phyloP scores from a whole-genome alignment of 1,140 invertebrate species.

The Centruroides sculpturatus region DNA sequence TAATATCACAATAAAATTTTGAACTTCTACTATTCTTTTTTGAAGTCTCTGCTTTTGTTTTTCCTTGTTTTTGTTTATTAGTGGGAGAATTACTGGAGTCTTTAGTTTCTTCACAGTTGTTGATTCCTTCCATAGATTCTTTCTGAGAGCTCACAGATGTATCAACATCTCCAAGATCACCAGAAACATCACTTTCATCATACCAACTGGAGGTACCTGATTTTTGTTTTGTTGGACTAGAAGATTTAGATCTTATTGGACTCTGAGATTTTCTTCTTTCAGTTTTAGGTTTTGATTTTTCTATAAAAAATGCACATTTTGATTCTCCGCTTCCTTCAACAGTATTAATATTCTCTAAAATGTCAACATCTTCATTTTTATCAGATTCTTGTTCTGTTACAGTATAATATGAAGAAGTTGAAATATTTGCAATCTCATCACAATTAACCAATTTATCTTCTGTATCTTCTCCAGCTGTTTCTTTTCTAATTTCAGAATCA shows the following conservation, averaged over 20 bases:
- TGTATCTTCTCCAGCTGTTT: background rate
- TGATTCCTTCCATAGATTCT: background rate
- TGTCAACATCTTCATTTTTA: background rate
- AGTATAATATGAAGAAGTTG: background rate
- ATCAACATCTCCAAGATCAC: conserved; percentile 8
- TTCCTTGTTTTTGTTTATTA: background rate
- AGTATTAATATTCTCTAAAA: background rate
- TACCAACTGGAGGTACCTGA: conserved; percentile 13
- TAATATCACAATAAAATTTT: conserved; percentile 11
- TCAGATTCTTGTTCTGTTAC: background rate
- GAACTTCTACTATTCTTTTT: conserved; percentile 2
- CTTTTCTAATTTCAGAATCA: background rate
- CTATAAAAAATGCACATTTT: background rate
- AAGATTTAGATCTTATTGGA: too few relatives aligned
- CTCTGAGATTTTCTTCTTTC: conserved; percentile 1
- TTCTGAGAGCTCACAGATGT: background rate
- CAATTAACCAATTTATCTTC: background rate
- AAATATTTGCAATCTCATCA: background rate
- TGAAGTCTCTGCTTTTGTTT: background rate
- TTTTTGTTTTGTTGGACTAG: too few relatives aligned
- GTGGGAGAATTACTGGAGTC: background rate
- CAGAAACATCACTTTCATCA: conserved; percentile 9
- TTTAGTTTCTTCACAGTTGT: background rate
- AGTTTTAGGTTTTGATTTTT: conserved; percentile 1
- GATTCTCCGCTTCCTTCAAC: background rate